Percentiles rank a stretch among this genome's conserved stretches.
Evolutionary conservation across 2,113 vertebrate genomes (phyloP).

Genomic region (Apaloderma vittatum): DNA sequence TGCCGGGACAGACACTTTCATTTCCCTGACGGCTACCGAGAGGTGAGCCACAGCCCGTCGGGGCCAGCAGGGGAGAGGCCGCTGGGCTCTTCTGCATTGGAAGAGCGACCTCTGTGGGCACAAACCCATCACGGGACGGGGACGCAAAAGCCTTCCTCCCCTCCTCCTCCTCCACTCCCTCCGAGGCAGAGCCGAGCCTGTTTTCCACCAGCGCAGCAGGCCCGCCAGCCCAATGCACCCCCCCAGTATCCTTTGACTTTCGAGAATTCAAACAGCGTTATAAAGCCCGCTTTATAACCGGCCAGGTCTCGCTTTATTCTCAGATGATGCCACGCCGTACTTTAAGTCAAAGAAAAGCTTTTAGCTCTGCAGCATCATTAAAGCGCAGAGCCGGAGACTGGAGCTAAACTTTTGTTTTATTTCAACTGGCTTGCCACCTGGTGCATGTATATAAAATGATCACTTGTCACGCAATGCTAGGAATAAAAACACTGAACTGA

Average conservation of each 20-base stretch:
- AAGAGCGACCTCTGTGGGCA: conserved; percentile 87
- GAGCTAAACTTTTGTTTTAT: not conserved
- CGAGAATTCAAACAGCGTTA: not conserved
- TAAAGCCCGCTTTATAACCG: not conserved
- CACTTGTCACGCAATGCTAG: not conserved
- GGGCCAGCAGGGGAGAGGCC: not conserved
- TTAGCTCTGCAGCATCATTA: not conserved
- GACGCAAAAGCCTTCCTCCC: not conserved
- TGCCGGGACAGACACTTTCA: not conserved
- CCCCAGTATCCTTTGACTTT: not conserved
- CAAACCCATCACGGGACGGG: not conserved
- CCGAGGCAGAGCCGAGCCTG: not conserved
- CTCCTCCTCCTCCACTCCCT: not conserved
- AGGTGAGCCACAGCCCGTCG: not conserved
- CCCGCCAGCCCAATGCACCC: not conserved
- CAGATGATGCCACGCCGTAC: not conserved
- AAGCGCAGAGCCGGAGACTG: not conserved
- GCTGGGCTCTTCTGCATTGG: conserved; percentile 63
- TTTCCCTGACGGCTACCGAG: not conserved
- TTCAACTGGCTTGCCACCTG: conserved; percentile 8
- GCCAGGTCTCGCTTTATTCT: not conserved
- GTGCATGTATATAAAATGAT: not conserved
- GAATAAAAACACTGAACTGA: not conserved
- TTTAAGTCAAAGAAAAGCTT: not conserved
- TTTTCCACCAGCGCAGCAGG: conserved; percentile 7